Evolutionary conservation across 1,140 invertebrate species (phyloP).

Genomic region (Aradophagus sp.): DNA sequence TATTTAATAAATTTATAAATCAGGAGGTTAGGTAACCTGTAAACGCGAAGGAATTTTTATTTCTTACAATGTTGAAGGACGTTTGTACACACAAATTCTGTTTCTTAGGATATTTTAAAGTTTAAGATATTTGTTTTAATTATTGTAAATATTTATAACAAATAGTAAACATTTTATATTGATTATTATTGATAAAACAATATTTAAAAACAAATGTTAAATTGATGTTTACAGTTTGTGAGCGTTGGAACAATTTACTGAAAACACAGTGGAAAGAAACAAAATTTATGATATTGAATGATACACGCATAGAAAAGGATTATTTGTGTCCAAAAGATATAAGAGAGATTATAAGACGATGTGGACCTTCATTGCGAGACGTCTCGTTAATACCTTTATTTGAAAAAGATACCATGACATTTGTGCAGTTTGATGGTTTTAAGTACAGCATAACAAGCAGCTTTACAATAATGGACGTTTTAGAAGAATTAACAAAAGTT

Average conservation of each 20-base stretch:
- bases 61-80: no score
- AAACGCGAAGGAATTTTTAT: no score
- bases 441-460: conserved; percentile 15
- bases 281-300: conserved; percentile 14
- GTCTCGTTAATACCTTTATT: conserved; percentile 14
- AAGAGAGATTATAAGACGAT: conserved; percentile 13
- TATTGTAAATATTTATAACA: conserved; percentile 1
- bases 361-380: conserved; percentile 13
- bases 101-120: no score
- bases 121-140: no score
- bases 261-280: conserved; percentile 16
- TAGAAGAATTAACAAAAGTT: conserved; percentile 21
- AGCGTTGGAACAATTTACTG: conserved; percentile 15
- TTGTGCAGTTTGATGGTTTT: conserved; percentile 17
- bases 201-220: background rate
- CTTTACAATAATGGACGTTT: conserved; percentile 16
- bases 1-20: no score
- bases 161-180: background rate
- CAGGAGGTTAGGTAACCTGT: no score
- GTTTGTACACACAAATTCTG: no score
- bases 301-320: background rate
- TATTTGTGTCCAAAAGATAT: conserved; percentile 4
- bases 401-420: conserved; percentile 1
- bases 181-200: no score
- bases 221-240: conserved; percentile 14